Percentiles rank a stretch among this genome's conserved stretches.
Evolutionary conservation across 2,113 vertebrate species (phyloP).

Genomic region (Chroicocephalus ridibundus): DNA sequence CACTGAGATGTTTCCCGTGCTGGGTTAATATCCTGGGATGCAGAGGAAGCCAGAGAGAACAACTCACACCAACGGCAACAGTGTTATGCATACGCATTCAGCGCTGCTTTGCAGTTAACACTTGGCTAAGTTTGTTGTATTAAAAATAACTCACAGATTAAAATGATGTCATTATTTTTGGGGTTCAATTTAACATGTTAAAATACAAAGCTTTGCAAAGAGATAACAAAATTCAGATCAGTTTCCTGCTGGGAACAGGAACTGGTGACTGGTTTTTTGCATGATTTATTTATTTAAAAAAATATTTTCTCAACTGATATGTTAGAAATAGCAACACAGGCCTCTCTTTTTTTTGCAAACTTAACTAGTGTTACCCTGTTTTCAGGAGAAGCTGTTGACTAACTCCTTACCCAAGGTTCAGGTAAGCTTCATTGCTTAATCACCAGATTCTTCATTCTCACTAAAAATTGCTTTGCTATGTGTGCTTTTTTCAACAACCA

Average conservation of each 20-base stretch:
- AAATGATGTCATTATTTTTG: slow-evolving; percentile 1
- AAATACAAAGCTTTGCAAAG: not conserved
- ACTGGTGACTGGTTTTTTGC: not conserved
- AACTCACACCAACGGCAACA: not conserved
- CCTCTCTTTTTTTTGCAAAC: not conserved
- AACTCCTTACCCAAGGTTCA: not conserved
- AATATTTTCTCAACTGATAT: not conserved
- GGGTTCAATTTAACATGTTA: not conserved
- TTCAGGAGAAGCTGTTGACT: not conserved
- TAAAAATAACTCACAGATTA: slow-evolving; percentile 37
- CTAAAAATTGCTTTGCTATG: not conserved
- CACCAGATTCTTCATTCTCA: not conserved
- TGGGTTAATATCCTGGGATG: slow-evolving; percentile 34
- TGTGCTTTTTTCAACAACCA: not conserved
- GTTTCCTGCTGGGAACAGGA: not conserved
- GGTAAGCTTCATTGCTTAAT: not conserved
- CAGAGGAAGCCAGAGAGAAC: slow-evolving; percentile 21
- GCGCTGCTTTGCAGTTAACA: not conserved
- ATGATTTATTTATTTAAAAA: not conserved
- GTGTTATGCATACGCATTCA: not conserved
- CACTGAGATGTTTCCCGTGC: not conserved
- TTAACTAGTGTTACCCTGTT: not conserved
- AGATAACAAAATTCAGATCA: not conserved
- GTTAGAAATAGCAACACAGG: not conserved
- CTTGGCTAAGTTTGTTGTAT: not conserved